Evolutionary conservation across 2,888 invertebrate species (phyloP).

Genomic region (Drosophila putrida): DNA sequence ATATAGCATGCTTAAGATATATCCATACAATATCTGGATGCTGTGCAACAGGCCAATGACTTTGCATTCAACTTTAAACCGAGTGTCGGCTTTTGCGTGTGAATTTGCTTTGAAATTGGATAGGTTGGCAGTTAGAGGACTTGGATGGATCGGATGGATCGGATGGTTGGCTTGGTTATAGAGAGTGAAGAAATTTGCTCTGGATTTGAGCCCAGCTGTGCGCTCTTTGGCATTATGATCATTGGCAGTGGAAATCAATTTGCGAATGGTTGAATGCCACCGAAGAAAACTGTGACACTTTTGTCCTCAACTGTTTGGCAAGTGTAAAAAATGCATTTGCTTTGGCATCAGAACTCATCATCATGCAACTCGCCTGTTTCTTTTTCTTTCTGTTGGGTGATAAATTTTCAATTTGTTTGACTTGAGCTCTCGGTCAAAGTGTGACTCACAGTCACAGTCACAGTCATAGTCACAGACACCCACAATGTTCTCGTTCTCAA

Average conservation of each 20-base stretch:
- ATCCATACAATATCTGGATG: not conserved
- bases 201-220: conserved; percentile 52
- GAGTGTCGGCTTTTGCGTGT: conserved; percentile 76
- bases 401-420: conserved; percentile 79
- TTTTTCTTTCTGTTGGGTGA: conserved; percentile 53
- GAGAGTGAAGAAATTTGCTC: conserved; percentile 23
- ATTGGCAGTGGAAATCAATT: conserved; percentile 69
- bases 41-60: conserved; percentile 64
- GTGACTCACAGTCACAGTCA: conserved; percentile 39
- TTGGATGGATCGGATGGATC: not conserved
- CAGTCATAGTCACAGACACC: conserved; percentile 44
- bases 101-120: conserved; percentile 80
- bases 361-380: conserved; percentile 21
- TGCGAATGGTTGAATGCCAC: conserved; percentile 68
- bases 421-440: conserved; percentile 57
- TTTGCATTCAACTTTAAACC: conserved; percentile 23
- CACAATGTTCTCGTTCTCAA: conserved; percentile 31
- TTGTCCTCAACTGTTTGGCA: conserved; percentile 20
- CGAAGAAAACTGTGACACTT: conserved; percentile 41
- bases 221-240: conserved; percentile 38
- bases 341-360: conserved; percentile 74
- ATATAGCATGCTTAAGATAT: conserved; percentile 4
- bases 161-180: not conserved
- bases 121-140: conserved; percentile 38
- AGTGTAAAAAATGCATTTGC: conserved; percentile 75